Evolutionary conservation across 2,113 vertebrate genomes (phyloP), one percentile per base, ranked within the genome.

Genomic region (Melanerpes formicivorus): DNA sequence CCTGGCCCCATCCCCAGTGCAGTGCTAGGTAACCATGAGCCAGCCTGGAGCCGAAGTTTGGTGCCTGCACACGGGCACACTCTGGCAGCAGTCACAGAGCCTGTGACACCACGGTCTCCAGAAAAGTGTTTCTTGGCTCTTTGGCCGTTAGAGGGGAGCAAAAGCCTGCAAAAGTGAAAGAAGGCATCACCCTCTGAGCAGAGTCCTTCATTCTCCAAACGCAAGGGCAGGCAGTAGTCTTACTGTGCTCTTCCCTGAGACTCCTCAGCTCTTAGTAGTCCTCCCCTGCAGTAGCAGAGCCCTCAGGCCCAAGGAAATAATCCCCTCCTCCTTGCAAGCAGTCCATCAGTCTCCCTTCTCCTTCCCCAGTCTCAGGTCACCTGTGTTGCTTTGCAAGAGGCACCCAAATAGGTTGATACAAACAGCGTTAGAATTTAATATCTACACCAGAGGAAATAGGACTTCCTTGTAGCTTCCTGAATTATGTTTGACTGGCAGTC

Each of bases 1-100:
- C 15, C 52, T 1, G 3, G 7, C 7, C n/a, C 63, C n/a, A 30
- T n/a, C 7, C 27, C 21, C n/a, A 44, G 1, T 0, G 3, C 34
- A 48, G 34, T 3, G 16, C 52, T 63, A 18, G 27, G n/a, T 71
- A 42, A 34, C 32, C 2, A 0, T 23, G 37, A 81, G 12, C 23
- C 6, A 50, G 29, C 37, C 65, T 69, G 44, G 14, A 67, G 80
- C 54, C 42, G 44, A 23, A 52, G 50, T 52, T 52, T 52, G 50
- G 11, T 52, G 50, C 22, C 55, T 19, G 18, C 55, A 50, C 16
- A 26, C 4, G 23, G 14, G 9, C 37, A 69, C 15, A 18, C 29
- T 50, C 59, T 74, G 73, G 29, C 60, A 52, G 8, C 40, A 48
- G 52, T 6, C 56, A 42, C 23, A 54, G 2, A 2, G 44, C 11